Evolutionary conservation across 2,888 invertebrate species (phyloP), one percentile per base, ranked within the genome.

Genomic region (Morpho achilles): DNA sequence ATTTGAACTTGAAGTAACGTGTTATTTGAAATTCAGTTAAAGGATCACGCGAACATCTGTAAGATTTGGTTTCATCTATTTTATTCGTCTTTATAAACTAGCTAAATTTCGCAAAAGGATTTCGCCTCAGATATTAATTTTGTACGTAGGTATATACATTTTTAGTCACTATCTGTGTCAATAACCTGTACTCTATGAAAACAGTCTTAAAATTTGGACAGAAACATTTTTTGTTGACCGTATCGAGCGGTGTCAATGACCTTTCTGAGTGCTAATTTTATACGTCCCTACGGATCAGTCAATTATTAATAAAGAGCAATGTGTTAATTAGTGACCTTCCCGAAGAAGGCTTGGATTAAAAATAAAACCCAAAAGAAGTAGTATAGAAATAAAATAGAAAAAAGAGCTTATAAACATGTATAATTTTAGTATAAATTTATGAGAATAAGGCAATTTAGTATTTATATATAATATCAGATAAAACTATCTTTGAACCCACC

Each of bases 31-130:
- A 46, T 53, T 32, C 32, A 32, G 32, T 32, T 32, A 32, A 3
- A 32, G 32, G 5, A 1, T 32, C 32, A 32, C 32, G 32, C 32
- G 32, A 5, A 3, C 4, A 32, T 1, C 32, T 32, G 3, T 32
- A 3, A 32, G 3, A 3, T 32, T 32, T 3, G 32, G 32, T 32
- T 32, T 32, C 32, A 32, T 32, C 32, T 32, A 32, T 32, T 32
- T 32, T 5, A 32, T 32, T 32, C 4, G 32, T 3, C 58, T 61
- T 47, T 50, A 64, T 56, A 49, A 63, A 50, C 59, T 54, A 59
- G 55, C 52, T 65, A 65, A 66, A 67, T 77, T 76, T 78, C 71
- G 70, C 68, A 78, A 82, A 58, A 53, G 58, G 59, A 65, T 79
- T 79, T 8, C 56, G 60, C 66, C 64, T 62, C 62, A 63, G 65